phyloP scores from a whole-genome alignment of 2,113 vertebrate genomes.

The Pampusana beccarii region DNA sequence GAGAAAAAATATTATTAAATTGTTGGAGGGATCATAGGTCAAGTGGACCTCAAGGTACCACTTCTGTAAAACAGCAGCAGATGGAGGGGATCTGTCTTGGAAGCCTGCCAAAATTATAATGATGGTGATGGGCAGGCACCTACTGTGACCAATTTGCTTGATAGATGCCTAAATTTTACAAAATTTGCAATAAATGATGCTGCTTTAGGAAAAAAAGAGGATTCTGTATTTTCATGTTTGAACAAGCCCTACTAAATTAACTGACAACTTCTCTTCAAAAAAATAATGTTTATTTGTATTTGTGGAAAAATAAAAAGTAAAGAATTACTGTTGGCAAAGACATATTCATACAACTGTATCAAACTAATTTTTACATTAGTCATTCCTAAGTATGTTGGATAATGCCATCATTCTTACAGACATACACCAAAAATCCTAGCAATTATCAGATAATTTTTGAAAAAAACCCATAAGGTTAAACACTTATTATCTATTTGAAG shows the following conservation, averaged over 20 bases:
- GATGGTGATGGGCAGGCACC: neutral
- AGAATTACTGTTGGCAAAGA: neutral
- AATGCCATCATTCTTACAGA: neutral
- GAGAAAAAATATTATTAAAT: neutral
- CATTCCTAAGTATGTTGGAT: neutral
- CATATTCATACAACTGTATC: neutral
- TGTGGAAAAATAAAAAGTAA: neutral
- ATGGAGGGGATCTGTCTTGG: neutral
- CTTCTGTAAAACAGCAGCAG: neutral
- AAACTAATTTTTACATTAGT: neutral
- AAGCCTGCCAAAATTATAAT: neutral
- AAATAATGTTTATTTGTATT: neutral
- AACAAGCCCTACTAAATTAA: neutral
- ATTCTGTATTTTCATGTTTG: neutral
- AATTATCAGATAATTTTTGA: neutral
- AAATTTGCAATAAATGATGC: neutral
- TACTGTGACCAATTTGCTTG: neutral
- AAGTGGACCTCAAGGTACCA: neutral
- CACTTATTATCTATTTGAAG: neutral
- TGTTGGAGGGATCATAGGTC: neutral
- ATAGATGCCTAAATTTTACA: neutral
- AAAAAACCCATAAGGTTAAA: neutral
- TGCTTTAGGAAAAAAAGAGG: neutral
- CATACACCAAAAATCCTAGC: neutral
- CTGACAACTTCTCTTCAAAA: neutral